Base-by-base conservation (phyloP, 1,140 invertebrate genomes). In the Sitobion miscanthi region DNA sequence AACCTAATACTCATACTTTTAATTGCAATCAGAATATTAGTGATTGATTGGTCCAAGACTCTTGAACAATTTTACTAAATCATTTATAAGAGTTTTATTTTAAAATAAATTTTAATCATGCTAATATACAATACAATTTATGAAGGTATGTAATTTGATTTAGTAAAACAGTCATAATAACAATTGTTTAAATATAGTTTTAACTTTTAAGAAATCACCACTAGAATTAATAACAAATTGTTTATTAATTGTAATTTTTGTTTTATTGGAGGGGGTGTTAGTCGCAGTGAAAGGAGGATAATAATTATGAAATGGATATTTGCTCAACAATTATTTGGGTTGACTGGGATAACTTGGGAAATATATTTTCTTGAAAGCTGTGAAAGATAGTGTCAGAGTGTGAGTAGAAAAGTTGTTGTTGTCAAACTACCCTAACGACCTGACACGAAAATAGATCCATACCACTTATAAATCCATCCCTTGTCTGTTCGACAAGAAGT, bases 341-440 rank as follows among this genome's bases (percentile, higher is more conserved):
- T 69, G 25, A 47, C 21, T 69, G 8, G 21, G 49, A 49, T 82
- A 47, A 91, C 25, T 82, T 35, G 30, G 69, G 35, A 23, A 92
- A 52, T 92, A 21, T 47, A 54, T 92, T 54, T 85, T 92, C 25
- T 85, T 30, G 35, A 83, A 38, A 83, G 77, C 4, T 45, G 49
- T n/a, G 42, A 88, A 35, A 57, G 62, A 83, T 47, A n/a, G 47
- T 85, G 49, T 86, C 42, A 93, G 62, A 25, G 14, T n/a, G 9
- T 21, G 91, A 85, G 49, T 42, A 25, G 49, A 86, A 93, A 86
- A 92, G 69, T 83, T 62, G 38, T 91, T 92, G 49, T 86, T 90
- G 89, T 90, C 54, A 90, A 90, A 90, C 57, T 69, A 90, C 57
- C 88, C 54, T 45, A 69, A 62, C 35, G 62, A 49, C 47, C 47